Evolutionary conservation across 2,113 vertebrate species (phyloP), one percentile per base, ranked within the genome.

Genomic region (Apeltes quadracus): DNA sequence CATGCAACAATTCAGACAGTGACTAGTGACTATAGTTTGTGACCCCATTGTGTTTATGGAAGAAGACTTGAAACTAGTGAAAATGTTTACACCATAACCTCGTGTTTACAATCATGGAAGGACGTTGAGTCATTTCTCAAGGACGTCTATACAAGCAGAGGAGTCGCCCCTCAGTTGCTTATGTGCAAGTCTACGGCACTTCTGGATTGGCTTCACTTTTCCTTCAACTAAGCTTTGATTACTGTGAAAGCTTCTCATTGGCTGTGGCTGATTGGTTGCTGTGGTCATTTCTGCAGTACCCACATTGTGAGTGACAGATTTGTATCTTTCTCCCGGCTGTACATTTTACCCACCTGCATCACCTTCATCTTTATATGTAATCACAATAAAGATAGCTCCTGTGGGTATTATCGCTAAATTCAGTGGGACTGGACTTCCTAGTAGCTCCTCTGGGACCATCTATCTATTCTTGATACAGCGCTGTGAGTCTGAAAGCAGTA

Each of bases 361-460:
- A 79, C 72, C 69, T 70, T 54, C 67, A 65, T 82, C 61, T 75
- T 79, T 56, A 41, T 53, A n/a, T 68, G 54, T 54, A 56, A 67
- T 59, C 29, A 53, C 50, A 69, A 57, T 76, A 70, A 73, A 56
- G 36, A 84, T 64, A 32, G 72, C 58, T 83, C 69, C 70, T 69
- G 34, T 66, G 78, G 78, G 81, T 72, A 62, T 79, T 69, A 82
- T 74, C 65, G 61, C 76, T 65, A 58, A 41, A 69, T 81, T 79
- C 64, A 63, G 41, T 61, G 68, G 51, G 48, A 66, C 64, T 56
- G 64, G 53, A 76, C 75, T 71, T 78, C 72, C 44, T 76, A 66
- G 87, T 76, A 80, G 78, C 25, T 73, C 80, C 82, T 54, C 75
- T 70, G 79, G 79, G 88, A 81, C 76, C 15, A 81, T 89, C 78